Base-by-base conservation (phyloP, 2,113 vertebrate species). In the Apteryx owenii region DNA sequence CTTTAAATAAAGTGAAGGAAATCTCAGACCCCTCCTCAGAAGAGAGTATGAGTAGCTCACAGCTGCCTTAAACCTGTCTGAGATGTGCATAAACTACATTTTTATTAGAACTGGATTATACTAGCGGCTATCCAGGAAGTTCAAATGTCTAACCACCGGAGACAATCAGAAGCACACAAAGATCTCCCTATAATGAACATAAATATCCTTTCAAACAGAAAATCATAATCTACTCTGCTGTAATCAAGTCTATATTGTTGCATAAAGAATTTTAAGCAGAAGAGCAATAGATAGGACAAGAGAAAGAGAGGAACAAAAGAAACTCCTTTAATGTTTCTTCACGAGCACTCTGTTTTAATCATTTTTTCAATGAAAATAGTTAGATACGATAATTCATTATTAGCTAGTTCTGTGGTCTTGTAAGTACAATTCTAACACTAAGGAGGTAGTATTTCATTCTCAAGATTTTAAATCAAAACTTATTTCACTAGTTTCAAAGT, bases 171-270 rank as follows among this genome's bases (percentile, higher is more conserved):
- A 96, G 97, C 91, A 97, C n/a, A 72, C 79, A 97, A 96, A 97
- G 94, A 97, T 97, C 65, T 97, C 94, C 93, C 94, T 95, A 98
- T 98, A 98, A 98, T 98, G 97, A 98, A 98, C 97, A 97, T 96
- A 98, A 98, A 98, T 97, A 98, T 94, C 70, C 81, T 96, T 97
- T 98, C 97, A 96, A 98, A 98, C 81, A 97, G 90, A 98, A 97
- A 98, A 96, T 98, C 95, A 96, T 96, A 93, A 97, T 95, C 90
- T 95, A 93, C 94, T 85, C 90, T 77, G 33, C 64, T 93, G 93
- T 98, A 98, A 98, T 98, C 97, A 98, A 97, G 95, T 96, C 96
- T 79, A 95, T 88, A 98, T 97, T 98, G 97, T 97, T 97, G 94
- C 93, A 88, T 92, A 96, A 97, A 97, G 96, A 97, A 98, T 98